A percentile compares a stretch with the other conserved stretches of the same genome.
Evolutionary conservation across 2,888 invertebrate species (phyloP).

Genomic region (Perizoma flavofasciatum): DNA sequence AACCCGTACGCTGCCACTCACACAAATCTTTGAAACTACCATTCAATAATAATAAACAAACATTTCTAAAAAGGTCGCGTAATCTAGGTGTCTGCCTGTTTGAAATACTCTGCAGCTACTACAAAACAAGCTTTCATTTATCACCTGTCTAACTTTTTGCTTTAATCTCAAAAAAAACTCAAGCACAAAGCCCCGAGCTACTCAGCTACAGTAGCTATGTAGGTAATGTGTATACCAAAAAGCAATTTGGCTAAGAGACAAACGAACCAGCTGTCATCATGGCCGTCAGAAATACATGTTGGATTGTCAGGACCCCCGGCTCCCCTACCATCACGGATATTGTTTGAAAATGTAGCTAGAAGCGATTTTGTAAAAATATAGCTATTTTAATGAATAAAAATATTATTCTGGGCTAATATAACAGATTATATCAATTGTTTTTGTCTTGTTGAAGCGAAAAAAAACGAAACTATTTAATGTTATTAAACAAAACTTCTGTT

Average conservation of each 20-base stretch:
- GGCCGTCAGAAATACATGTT: conserved; percentile 47
- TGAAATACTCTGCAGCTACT: neutral
- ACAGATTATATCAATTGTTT: too few relatives aligned
- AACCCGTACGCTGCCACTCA: too few relatives aligned
- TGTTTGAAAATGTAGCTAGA: conserved; percentile 26
- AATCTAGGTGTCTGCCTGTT: too few relatives aligned
- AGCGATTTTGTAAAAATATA: conserved; percentile 1
- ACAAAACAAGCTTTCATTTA: conserved; percentile 11
- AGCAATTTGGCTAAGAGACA: conserved; percentile 69
- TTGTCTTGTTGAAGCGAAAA: too few relatives aligned
- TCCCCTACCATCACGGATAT: conserved; percentile 33
- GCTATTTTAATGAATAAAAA: too few relatives aligned
- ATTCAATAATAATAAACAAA: too few relatives aligned
- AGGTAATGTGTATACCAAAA: conserved; percentile 29
- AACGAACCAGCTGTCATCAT: conserved; percentile 41
- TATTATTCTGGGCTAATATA: too few relatives aligned
- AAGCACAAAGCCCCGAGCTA: conserved; percentile 25
- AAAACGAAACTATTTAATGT: too few relatives aligned
- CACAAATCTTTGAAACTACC: too few relatives aligned
- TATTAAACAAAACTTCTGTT: too few relatives aligned
- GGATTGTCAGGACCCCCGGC: conserved; percentile 47
- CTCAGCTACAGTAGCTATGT: conserved; percentile 17
- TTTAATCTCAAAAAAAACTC: conserved; percentile 35
- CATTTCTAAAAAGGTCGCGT: too few relatives aligned
- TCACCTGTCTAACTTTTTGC: conserved; percentile 20